These are phyloP conservation scores for Peromyscus leucopus DNA, from an alignment of 2,113 vertebrate species.

Conservation along the genomic window DNA sequence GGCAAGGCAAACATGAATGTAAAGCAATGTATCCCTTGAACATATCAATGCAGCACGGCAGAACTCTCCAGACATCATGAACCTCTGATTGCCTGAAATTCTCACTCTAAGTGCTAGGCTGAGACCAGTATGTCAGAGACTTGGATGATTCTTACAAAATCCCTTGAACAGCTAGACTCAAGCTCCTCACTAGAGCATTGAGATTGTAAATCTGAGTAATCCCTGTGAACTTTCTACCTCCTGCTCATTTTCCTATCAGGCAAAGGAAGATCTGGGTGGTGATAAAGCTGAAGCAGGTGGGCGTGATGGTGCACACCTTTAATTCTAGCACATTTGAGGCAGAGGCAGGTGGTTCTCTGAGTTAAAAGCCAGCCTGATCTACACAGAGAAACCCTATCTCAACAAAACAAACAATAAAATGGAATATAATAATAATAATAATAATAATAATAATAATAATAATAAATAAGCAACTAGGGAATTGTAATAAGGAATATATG, in stretches of 20 bases:
- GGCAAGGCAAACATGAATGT: not conserved
- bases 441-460: too few species aligned
- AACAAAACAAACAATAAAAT: not conserved
- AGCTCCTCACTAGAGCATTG: constrained; percentile 4
- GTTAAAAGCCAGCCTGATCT: not conserved
- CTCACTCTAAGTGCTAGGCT: not conserved
- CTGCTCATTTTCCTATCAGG: not conserved
- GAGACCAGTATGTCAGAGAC: not conserved
- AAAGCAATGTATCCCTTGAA: not conserved
- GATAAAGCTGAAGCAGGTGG: not conserved
- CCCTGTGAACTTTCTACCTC: not conserved
- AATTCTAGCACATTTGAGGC: not conserved
- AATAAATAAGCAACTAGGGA: not conserved
- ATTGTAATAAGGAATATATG: not conserved
- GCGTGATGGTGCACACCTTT: fast-evolving
- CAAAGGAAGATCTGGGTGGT: not conserved
- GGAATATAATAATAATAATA: not conserved
- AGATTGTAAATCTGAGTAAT: not conserved
- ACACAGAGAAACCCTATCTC: not conserved
- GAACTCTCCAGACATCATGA: not conserved
- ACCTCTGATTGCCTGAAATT: not conserved
- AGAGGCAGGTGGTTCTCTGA: not conserved
- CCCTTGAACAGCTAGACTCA: not conserved
- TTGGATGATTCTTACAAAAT: not conserved
- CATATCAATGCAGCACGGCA: not conserved